Percentiles rank a stretch among this genome's conserved stretches.
Conservation (phyloP, 2,113 vertebrate species). For the Syrrhaptes paradoxus region DNA sequence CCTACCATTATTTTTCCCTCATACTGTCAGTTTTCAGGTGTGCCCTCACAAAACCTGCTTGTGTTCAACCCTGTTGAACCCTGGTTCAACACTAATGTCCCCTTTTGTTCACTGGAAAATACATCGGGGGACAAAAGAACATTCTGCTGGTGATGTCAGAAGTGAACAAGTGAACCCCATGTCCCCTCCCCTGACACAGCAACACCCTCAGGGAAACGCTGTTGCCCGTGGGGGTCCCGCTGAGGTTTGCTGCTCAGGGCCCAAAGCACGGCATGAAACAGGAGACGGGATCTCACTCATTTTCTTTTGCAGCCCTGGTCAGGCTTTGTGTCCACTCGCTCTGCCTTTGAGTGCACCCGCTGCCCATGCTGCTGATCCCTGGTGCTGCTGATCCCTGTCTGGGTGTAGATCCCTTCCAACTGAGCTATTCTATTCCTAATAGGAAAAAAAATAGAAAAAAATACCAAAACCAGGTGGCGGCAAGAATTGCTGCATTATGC, state of each 20-base stretch:
- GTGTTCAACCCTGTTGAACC: background rate
- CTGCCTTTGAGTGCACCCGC: background rate
- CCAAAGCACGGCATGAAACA: background rate
- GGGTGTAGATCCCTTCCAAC: background rate
- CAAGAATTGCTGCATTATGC: background rate
- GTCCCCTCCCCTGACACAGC: background rate
- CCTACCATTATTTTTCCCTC: background rate
- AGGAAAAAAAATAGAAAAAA: background rate
- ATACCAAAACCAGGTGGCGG: background rate
- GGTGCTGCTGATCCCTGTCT: background rate
- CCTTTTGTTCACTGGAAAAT: background rate
- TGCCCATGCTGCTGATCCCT: background rate
- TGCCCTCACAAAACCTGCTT: background rate
- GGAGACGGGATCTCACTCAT: background rate
- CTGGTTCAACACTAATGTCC: background rate
- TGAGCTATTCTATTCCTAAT: background rate
- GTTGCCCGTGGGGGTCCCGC: rapidly evolving
- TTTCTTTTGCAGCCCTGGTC: background rate
- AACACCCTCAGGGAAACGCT: background rate
- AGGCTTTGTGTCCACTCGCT: background rate
- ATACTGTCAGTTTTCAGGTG: background rate
- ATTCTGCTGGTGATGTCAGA: background rate
- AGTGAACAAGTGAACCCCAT: background rate
- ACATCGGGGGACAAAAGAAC: background rate
- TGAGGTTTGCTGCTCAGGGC: background rate